These are phyloP conservation scores for Corythoichthys haematopterus DNA, from an alignment of 2,113 vertebrate species.

Conservation along the genomic window DNA sequence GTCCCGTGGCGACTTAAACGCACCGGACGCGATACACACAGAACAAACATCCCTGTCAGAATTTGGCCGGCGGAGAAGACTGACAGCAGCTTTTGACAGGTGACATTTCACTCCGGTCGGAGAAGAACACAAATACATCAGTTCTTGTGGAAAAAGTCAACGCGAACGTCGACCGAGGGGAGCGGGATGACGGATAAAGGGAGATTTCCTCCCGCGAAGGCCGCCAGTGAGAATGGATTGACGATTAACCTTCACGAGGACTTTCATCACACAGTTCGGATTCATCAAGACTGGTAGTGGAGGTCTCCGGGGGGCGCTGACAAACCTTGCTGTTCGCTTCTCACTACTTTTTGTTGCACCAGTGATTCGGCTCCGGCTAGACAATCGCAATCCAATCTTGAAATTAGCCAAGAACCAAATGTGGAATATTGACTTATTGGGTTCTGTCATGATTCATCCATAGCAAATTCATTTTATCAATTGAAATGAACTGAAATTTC, in stretches of 20 bases:
- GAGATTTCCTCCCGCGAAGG: background rate
- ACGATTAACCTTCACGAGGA: background rate
- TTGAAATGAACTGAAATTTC: background rate
- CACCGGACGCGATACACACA: background rate
- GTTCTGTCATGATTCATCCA: background rate
- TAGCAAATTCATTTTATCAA: background rate
- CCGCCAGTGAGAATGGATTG: background rate
- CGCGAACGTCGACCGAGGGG: background rate
- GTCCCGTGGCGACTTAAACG: background rate
- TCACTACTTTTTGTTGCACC: background rate
- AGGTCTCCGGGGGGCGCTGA: background rate
- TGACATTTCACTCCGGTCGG: background rate
- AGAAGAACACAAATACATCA: background rate
- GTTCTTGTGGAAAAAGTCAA: background rate
- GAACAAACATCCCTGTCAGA: background rate
- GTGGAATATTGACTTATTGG: background rate
- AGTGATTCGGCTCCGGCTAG: background rate
- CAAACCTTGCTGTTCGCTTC: background rate
- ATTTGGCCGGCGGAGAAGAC: background rate
- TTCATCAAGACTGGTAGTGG: background rate
- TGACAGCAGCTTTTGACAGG: background rate
- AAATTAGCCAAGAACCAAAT: background rate
- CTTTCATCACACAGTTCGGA: background rate
- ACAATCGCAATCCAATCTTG: background rate
- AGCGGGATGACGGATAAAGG: background rate